phyloP scores from a whole-genome alignment of 1,140 invertebrate species.

The Trissolcus basalis region DNA sequence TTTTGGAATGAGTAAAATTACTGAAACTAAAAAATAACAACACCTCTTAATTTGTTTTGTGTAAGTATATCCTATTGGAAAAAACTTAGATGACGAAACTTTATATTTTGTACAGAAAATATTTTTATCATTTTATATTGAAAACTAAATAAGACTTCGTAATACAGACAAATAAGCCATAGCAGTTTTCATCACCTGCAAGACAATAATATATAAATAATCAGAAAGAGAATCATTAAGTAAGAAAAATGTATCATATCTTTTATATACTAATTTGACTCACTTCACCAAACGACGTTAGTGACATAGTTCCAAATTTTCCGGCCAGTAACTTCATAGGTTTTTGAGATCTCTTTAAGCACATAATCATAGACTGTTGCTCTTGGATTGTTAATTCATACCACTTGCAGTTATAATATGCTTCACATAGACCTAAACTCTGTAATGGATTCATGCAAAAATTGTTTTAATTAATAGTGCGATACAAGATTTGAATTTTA shows the following conservation, averaged over 20 bases:
- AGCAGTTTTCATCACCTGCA: constrained; percentile 53
- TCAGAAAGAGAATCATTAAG: too few relatives aligned
- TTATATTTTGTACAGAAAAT: too few relatives aligned
- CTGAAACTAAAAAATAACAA: too few relatives aligned
- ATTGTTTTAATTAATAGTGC: not conserved
- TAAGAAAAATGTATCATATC: too few relatives aligned
- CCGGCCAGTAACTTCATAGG: constrained; percentile 49
- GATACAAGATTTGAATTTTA: not conserved
- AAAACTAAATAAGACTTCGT: constrained; percentile 31
- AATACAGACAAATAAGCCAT: constrained; percentile 57
- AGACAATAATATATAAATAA: constrained; percentile 6
- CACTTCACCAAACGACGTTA: constrained; percentile 56
- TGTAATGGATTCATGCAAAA: not conserved
- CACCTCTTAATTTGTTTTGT: too few relatives aligned
- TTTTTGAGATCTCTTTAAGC: constrained; percentile 54
- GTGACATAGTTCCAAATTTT: constrained; percentile 56
- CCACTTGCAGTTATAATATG: constrained; percentile 58
- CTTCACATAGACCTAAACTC: constrained; percentile 18
- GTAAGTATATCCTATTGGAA: too few relatives aligned
- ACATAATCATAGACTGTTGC: constrained; percentile 42
- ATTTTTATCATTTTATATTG: too few relatives aligned
- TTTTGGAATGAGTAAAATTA: too few relatives aligned
- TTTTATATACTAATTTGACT: not conserved
- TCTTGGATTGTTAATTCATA: constrained; percentile 42
- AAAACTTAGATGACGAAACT: too few relatives aligned